Percentiles rank a stretch among this genome's conserved stretches.
These are phyloP conservation scores for Chaunax sp. DNA, from an alignment of 2,797 vertebrate species.

Conservation along the genomic window DNA sequence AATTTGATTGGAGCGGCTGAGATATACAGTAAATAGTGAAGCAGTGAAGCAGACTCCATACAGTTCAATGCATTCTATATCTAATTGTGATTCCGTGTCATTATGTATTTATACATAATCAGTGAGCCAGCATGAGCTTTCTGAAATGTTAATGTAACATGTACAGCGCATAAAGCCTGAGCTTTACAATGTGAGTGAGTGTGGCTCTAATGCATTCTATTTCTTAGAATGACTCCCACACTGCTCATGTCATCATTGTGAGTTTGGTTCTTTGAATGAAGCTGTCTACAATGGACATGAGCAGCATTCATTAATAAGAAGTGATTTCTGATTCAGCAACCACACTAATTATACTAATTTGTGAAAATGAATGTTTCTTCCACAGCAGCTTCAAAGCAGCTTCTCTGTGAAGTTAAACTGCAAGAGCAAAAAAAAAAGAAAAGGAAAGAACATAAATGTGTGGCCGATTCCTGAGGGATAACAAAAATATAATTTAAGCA, in stretches of 20 bases:
- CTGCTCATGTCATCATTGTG: neutral
- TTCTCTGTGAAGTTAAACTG: neutral
- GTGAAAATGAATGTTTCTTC: constrained; percentile 17
- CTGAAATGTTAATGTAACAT: constrained; percentile 28
- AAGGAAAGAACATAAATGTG: too few relatives aligned
- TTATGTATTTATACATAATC: constrained; percentile 18
- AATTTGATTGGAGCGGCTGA: neutral
- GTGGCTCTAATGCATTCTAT: neutral
- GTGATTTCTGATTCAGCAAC: constrained; percentile 2
- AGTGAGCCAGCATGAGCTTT: neutral
- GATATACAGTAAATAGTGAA: constrained; percentile 10
- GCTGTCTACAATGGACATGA: neutral
- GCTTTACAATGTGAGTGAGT: neutral
- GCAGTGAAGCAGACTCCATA: neutral
- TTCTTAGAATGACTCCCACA: neutral
- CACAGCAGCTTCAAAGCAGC: constrained; percentile 17
- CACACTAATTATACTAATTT: too few relatives aligned
- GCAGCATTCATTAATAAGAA: constrained; percentile 2
- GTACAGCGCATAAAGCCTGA: constrained; percentile 4
- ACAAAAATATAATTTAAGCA: constrained; percentile 19
- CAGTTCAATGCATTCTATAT: constrained; percentile 6
- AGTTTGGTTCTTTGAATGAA: neutral
- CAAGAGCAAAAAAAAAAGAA: neutral
- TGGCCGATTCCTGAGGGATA: constrained; percentile 17
- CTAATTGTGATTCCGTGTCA: constrained; percentile 19